Base-by-base conservation (phyloP, 2,797 vertebrate genomes). In the Poeciliopsis presidionis region DNA sequence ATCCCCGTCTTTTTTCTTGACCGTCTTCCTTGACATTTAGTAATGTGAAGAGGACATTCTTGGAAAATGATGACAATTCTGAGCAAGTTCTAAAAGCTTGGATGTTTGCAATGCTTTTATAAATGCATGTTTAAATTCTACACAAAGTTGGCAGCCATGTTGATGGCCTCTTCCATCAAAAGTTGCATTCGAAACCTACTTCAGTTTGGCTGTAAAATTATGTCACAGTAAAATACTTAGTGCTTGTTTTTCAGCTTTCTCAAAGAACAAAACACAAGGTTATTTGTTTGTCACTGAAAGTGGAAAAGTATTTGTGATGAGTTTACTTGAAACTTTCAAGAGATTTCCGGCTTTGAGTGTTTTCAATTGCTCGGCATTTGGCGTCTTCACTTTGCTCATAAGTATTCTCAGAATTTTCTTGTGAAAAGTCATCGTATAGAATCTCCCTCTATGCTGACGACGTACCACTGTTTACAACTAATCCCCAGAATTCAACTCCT, bases 1-100 rank as follows among this genome's bases (percentile, higher is more conserved):
- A 69, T 83, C 70, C 33, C 61, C 0, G 5, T 8, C 36, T 67
- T 41, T 79, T 77, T 77, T 47, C 43, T 78, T 25, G 77, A 70
- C 9, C 2, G 9, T 59, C n/a, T 16, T 63, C 36, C 78, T 78
- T 45, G 61, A 71, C 71, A 4, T 67, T 74, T 39, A 85, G 75
- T 43, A 33, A 28, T 53, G 72, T 63, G 25, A 55, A 57, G 46
- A 39, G 57, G 67, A 20, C 78, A 49, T 82, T 47, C n/a, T 46
- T 69, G 39, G 25, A 6, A 69, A 13, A 69, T 43, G 9, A 43
- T 69, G 39, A 7, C 22, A 69, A 13, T 43, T 45, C 39, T 13
- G 11, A 43, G 41, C 20, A 41, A 9, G 63, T 7, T 69, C 39
- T 43, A n/a, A 69, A 43, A 43, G 22, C 65, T 4, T n/a, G 41